phyloP scores from a whole-genome alignment of 2,113 vertebrate species.

The Poeciliopsis prolifica region DNA sequence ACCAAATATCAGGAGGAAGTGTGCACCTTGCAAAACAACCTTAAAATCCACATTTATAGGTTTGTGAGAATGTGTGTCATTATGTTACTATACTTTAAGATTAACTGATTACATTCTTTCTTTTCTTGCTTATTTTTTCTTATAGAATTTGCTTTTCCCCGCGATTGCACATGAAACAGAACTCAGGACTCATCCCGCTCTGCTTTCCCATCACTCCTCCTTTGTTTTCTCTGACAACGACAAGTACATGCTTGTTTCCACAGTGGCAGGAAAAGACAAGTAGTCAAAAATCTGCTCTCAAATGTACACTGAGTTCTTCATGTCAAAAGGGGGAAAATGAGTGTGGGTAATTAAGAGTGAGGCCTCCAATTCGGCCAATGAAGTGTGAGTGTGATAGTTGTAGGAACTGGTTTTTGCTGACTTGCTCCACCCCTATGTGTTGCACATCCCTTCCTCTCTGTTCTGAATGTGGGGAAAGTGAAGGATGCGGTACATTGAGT shows the following conservation, averaged over 20 bases:
- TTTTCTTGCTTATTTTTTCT: conserved; percentile 47
- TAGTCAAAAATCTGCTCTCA: background rate
- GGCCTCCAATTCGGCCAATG: background rate
- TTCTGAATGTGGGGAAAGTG: conserved; percentile 8
- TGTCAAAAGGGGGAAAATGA: background rate
- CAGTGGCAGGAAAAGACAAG: background rate
- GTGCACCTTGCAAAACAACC: background rate
- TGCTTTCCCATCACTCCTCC: background rate
- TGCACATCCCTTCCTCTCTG: conserved; percentile 14
- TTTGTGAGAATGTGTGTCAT: conserved; percentile 41
- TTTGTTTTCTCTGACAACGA: conserved; percentile 14
- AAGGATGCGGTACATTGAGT: conserved; percentile 16
- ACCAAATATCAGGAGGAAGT: background rate
- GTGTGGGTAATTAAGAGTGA: background rate
- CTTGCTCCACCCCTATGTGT: conserved; percentile 34
- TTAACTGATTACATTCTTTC: conserved; percentile 54
- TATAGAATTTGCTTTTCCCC: conserved; percentile 47
- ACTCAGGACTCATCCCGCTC: conserved; percentile 30
- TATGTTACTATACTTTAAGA: conserved; percentile 43
- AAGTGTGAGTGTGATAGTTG: conserved; percentile 5
- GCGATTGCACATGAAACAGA: conserved; percentile 33
- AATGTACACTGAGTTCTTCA: background rate
- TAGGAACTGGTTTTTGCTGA: conserved; percentile 66
- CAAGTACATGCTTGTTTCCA: conserved; percentile 33
- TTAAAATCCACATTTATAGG: conserved; percentile 10